phyloP scores from a whole-genome alignment of 2,888 invertebrate genomes.

The Metacarcinus magister region DNA sequence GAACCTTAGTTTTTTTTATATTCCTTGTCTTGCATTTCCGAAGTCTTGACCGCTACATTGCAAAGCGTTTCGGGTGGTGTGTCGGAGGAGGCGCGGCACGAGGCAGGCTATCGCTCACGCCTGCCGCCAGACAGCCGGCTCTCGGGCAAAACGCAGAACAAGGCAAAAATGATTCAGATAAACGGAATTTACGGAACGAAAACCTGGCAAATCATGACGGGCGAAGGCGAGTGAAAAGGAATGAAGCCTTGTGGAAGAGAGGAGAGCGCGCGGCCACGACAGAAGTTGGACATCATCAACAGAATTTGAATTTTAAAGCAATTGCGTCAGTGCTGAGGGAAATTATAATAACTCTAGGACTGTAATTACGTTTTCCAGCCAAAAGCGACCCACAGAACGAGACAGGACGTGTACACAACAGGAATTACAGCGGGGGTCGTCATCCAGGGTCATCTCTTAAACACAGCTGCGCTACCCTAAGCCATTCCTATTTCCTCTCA shows the following conservation, averaged over 20 bases:
- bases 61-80: conserved; percentile 67
- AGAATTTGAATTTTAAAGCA: conserved; percentile 80
- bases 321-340: conserved; percentile 73
- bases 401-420: neutral
- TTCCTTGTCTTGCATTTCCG: conserved; percentile 78
- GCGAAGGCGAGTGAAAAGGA: conserved; percentile 46
- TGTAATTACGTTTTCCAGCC: conserved; percentile 66
- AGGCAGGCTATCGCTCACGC: conserved; percentile 41
- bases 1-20: conserved; percentile 79
- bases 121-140: conserved; percentile 8
- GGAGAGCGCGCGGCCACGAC: conserved; percentile 8
- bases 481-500: conserved; percentile 20
- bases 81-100: conserved; percentile 11
- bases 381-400: conserved; percentile 51
- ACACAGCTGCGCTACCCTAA: conserved; percentile 48
- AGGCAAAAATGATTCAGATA: conserved; percentile 59
- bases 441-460: conserved; percentile 40
- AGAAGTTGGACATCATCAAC: conserved; percentile 78
- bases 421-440: neutral
- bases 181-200: conserved; percentile 46
- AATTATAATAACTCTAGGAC: conserved; percentile 73
- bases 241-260: neutral
- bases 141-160: conserved; percentile 32
- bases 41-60: conserved; percentile 76
- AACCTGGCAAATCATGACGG: neutral